Evolutionary conservation across 2,113 vertebrate genomes (phyloP), one percentile per base, ranked within the genome.

Genomic region (Psittacara wagleri): DNA sequence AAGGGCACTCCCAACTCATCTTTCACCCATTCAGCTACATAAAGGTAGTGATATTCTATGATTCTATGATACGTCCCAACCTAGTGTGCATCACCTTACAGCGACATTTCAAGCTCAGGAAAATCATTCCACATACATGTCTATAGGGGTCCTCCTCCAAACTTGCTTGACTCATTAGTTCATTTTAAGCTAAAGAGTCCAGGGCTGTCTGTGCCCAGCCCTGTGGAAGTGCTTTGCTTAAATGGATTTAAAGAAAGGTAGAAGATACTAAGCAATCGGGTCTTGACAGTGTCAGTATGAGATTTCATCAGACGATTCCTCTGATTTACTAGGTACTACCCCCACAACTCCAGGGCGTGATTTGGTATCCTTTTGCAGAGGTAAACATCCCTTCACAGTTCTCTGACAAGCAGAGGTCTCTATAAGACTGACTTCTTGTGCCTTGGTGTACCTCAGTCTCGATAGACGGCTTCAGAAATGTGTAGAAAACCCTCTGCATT

Each of bases 331-430:
- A 63, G 48, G 35, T 54, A 52, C 37, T 83, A 83, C 27, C 1
- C 28, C 10, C 17, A 75, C 25, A 52, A 1, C 4, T 7, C 23
- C 3, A 4, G 7, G 25, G 14, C 43, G 54, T 0, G 6, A 43
- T 22, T 77, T 68, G 63, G 43, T 29, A 63, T 46, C 29, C 10
- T 64, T 88, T 83, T 82, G 57, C 33, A 76, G 25, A 75, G 17
- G 41, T 44, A 83, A 49, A 43, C 61, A 49, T 13, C 15, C 29
- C 29, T 87, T 76, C 62, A 62, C 5, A 29, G 41, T 15, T 78
- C 28, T 39, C 33, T 39, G 59, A 85, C 15, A 64, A 68, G 44
- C 22, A 91, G 17, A 62, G 15, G 15, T 55, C n/a, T 87, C 49
- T 62, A 8, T 44, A 84, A 85, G 70, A 39, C 19, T 62, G 48